phyloP scores from a whole-genome alignment of 2,113 vertebrate species.

The Pterocles gutturalis region DNA sequence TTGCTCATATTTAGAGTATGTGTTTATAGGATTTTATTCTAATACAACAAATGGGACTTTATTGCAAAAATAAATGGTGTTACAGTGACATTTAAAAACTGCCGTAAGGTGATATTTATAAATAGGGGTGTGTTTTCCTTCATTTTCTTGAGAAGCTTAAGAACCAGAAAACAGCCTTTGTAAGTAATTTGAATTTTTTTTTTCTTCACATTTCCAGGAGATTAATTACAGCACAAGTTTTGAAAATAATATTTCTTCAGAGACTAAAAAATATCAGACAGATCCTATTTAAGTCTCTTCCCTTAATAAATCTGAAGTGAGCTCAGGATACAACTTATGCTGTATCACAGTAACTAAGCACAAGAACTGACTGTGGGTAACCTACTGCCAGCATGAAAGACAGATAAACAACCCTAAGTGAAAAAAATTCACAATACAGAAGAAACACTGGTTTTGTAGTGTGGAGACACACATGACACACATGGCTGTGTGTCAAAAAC shows the following conservation, averaged over 20 bases:
- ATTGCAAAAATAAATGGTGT: conserved; percentile 27
- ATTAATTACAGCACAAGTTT: background rate
- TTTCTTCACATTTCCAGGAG: background rate
- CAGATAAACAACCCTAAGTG: background rate
- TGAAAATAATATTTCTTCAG: background rate
- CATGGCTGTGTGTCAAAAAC: too few relatives aligned
- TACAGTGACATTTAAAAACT: background rate
- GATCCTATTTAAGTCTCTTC: background rate
- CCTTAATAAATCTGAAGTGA: background rate
- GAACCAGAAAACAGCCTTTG: background rate
- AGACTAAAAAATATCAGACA: background rate
- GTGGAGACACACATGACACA: too few relatives aligned
- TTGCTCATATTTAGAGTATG: conserved; percentile 26
- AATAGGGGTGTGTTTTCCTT: background rate
- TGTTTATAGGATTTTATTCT: conserved; percentile 16
- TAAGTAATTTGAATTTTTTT: background rate
- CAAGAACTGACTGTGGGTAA: background rate
- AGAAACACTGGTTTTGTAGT: background rate
- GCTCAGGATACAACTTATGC: background rate
- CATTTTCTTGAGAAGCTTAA: background rate
- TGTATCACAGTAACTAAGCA: background rate
- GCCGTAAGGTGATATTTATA: background rate
- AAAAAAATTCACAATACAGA: background rate
- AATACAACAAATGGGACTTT: conserved; percentile 14
- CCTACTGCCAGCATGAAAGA: background rate